Conservation (phyloP, 1,140 invertebrate genomes). For the Camponotus pennsylvanicus region DNA sequence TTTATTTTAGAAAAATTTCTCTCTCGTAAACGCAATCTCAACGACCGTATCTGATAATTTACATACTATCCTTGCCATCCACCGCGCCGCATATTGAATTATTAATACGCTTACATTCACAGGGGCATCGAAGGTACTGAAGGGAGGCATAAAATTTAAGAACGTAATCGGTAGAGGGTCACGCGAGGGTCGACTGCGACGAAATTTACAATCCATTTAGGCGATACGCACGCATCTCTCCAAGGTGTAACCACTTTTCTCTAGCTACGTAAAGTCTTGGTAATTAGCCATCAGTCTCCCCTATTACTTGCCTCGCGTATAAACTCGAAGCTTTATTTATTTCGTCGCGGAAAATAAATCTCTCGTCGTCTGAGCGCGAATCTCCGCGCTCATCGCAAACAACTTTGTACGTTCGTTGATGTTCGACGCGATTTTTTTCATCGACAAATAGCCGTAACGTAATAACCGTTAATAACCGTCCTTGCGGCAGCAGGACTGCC, state of each 20-base stretch:
- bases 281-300: slow-evolving; percentile 55
- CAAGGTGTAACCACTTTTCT: slow-evolving; percentile 16
- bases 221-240: slow-evolving; percentile 11
- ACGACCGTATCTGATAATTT: slow-evolving; percentile 71
- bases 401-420: slow-evolving; percentile 55
- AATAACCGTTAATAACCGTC: slow-evolving; percentile 79
- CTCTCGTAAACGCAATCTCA: slow-evolving; percentile 45
- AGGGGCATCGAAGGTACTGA: slow-evolving; percentile 51
- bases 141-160: slow-evolving; percentile 70
- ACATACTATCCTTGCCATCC: slow-evolving; percentile 60
- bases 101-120: slow-evolving; percentile 77
- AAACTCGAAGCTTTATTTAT: slow-evolving; percentile 64
- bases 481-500: slow-evolving; percentile 65
- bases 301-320: slow-evolving; percentile 27
- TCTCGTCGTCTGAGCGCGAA: slow-evolving; percentile 32
- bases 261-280: slow-evolving; percentile 41
- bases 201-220: slow-evolving; percentile 67
- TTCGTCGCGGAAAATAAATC: slow-evolving; percentile 62
- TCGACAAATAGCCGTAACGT: slow-evolving; percentile 69
- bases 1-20: slow-evolving; percentile 34
- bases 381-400: slow-evolving; percentile 45
- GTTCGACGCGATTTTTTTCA: slow-evolving; percentile 62
- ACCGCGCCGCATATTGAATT: slow-evolving; percentile 73
- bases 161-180: slow-evolving; percentile 63
- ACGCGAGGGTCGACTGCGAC: slow-evolving; percentile 52